Conservation (phyloP, 2,888 invertebrate genomes). For the Augiades crinisus region DNA sequence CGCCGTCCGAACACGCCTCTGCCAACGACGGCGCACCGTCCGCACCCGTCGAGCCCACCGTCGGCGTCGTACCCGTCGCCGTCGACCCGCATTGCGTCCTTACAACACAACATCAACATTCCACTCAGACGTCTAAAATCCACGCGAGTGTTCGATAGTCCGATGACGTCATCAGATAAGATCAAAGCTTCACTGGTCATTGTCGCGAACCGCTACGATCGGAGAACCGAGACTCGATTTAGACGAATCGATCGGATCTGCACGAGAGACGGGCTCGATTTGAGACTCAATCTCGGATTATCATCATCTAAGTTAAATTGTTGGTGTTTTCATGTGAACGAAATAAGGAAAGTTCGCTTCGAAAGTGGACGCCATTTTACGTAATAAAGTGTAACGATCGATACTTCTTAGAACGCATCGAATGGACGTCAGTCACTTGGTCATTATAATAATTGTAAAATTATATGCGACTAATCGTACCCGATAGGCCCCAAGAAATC, state of each 20-base stretch:
- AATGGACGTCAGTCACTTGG: not conserved
- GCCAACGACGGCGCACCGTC: constrained; percentile 88
- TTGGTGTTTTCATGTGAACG: constrained; percentile 14
- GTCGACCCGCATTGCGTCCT: constrained; percentile 74
- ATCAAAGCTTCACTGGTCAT: constrained; percentile 77
- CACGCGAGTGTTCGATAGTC: no score
- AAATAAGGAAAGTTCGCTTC: constrained; percentile 12
- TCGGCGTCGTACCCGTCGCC: constrained; percentile 76
- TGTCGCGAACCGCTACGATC: constrained; percentile 59
- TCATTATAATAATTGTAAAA: constrained; percentile 21
- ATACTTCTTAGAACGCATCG: constrained; percentile 7
- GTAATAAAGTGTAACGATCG: constrained; percentile 14
- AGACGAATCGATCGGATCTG: constrained; percentile 50
- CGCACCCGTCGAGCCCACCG: constrained; percentile 80
- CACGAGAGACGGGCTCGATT: constrained; percentile 51
- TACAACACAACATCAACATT: constrained; percentile 30
- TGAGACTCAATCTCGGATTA: constrained; percentile 82
- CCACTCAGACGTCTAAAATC: no score
- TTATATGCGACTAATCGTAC: constrained; percentile 20
- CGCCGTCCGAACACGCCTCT: constrained; percentile 97
- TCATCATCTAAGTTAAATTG: constrained; percentile 75
- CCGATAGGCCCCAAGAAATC: constrained; percentile 14
- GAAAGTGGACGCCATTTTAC: constrained; percentile 15
- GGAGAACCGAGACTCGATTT: constrained; percentile 45
- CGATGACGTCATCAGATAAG: constrained; percentile 59